These are phyloP conservation scores for Mongoloraphidia duomilia DNA, from an alignment of 2,888 invertebrate species.

Conservation along the genomic window DNA sequence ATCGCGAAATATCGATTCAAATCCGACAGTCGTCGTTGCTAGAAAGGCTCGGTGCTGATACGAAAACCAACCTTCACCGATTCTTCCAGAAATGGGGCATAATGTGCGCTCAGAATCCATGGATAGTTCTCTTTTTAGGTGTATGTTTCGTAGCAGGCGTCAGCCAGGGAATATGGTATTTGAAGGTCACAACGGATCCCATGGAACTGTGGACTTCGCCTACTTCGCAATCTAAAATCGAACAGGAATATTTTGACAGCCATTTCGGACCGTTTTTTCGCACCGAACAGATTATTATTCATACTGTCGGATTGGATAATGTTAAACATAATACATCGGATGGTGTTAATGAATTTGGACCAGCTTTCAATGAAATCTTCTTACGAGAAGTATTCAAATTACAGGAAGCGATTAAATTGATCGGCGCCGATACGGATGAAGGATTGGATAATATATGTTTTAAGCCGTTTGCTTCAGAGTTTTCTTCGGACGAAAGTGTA, in stretches of 20 bases:
- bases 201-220: constrained; percentile 96
- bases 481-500: constrained; percentile 32
- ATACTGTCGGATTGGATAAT: constrained; percentile 46
- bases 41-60: constrained; percentile 62
- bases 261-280: constrained; percentile 91
- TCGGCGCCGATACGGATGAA: constrained; percentile 34
- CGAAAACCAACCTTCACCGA: constrained; percentile 56
- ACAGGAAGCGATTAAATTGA: constrained; percentile 53
- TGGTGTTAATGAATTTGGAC: constrained; percentile 58
- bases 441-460: constrained; percentile 77
- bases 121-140: constrained; percentile 59
- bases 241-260: constrained; percentile 80
- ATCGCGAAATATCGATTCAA: constrained; percentile 47
- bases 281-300: constrained; percentile 75
- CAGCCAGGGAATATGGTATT: constrained; percentile 56
- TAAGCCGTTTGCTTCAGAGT: constrained; percentile 64
- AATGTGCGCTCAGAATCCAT: constrained; percentile 67
- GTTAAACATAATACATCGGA: constrained; percentile 56
- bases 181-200: constrained; percentile 82
- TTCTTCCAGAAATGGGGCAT: constrained; percentile 71
- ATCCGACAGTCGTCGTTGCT: constrained; percentile 43
- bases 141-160: constrained; percentile 50
- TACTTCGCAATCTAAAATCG: constrained; percentile 68
- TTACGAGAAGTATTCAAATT: constrained; percentile 54
- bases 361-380: constrained; percentile 73